Conservation (phyloP, 2,888 invertebrate species). For the Ochropleura plecta region DNA sequence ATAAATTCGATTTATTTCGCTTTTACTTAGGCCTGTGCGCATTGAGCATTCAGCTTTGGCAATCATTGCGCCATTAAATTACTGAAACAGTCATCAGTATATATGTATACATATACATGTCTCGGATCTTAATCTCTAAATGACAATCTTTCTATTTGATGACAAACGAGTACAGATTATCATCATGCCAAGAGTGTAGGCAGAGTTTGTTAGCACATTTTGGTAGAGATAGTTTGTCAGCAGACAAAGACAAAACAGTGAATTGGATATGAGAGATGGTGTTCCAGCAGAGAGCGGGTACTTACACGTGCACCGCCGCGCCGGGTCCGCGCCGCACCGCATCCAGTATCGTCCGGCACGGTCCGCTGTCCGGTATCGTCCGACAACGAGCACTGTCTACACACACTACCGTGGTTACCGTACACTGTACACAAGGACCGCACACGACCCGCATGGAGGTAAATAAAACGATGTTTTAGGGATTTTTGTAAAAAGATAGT, state of each 20-base stretch:
- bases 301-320: slow-evolving; percentile 48
- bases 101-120: too few relatives aligned
- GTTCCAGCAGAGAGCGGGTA: slow-evolving; percentile 51
- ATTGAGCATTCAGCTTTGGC: slow-evolving; percentile 18
- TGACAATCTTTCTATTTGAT: slow-evolving; percentile 4
- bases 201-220: slow-evolving; percentile 18
- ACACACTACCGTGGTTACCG: slow-evolving; percentile 48
- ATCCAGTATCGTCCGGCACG: slow-evolving; percentile 44
- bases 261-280: slow-evolving; percentile 25
- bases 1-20: slow-evolving; percentile 36
- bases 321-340: slow-evolving; percentile 52
- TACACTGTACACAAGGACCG: slow-evolving; percentile 58
- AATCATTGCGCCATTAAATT: slow-evolving; percentile 25
- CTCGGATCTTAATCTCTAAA: not conserved
- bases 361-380: slow-evolving; percentile 42
- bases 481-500: slow-evolving; percentile 91
- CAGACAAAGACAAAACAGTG: slow-evolving; percentile 15
- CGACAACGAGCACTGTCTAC: slow-evolving; percentile 59
- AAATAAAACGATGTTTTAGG: slow-evolving; percentile 88
- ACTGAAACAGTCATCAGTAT: slow-evolving; percentile 4
- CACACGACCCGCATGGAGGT: slow-evolving; percentile 72
- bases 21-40: slow-evolving; percentile 32
- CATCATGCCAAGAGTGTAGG: not conserved
- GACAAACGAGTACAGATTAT: not conserved
- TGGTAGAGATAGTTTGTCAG: slow-evolving; percentile 5